Conservation (phyloP, 1,140 invertebrate genomes). For the Anagrus nilaparvatae region DNA sequence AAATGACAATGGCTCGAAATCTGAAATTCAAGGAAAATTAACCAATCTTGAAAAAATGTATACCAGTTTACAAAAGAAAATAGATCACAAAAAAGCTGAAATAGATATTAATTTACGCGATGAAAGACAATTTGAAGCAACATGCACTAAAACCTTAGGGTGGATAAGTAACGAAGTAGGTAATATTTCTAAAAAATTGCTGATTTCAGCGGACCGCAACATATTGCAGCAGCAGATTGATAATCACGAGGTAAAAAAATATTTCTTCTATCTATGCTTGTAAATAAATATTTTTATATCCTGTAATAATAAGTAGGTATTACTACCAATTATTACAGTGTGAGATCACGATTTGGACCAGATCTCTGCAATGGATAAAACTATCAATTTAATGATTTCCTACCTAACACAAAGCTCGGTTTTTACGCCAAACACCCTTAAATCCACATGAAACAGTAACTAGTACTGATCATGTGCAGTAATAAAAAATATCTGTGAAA, state of each 20-base stretch:
- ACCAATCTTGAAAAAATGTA: slow-evolving; percentile 73
- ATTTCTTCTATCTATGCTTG: neutral
- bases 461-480: too few relatives aligned
- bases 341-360: too few relatives aligned
- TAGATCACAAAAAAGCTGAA: slow-evolving; percentile 82
- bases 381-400: too few relatives aligned
- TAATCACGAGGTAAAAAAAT: slow-evolving; percentile 58
- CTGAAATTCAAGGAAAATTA: slow-evolving; percentile 84
- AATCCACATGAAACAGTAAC: too few relatives aligned
- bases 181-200: slow-evolving; percentile 60
- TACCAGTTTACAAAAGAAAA: slow-evolving; percentile 74
- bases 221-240: slow-evolving; percentile 77
- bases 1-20: slow-evolving; percentile 80
- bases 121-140: slow-evolving; percentile 75
- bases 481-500: too few relatives aligned
- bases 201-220: slow-evolving; percentile 78
- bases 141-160: slow-evolving; percentile 74
- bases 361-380: too few relatives aligned
- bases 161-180: slow-evolving; percentile 76
- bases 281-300: too few relatives aligned
- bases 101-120: slow-evolving; percentile 76
- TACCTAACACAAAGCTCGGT: too few relatives aligned
- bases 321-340: too few relatives aligned
- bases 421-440: too few relatives aligned
- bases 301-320: too few relatives aligned